Evolutionary conservation across 92 coral and sea anemone genomes (phyloP).

Genomic region (Zoanthus solanderi): DNA sequence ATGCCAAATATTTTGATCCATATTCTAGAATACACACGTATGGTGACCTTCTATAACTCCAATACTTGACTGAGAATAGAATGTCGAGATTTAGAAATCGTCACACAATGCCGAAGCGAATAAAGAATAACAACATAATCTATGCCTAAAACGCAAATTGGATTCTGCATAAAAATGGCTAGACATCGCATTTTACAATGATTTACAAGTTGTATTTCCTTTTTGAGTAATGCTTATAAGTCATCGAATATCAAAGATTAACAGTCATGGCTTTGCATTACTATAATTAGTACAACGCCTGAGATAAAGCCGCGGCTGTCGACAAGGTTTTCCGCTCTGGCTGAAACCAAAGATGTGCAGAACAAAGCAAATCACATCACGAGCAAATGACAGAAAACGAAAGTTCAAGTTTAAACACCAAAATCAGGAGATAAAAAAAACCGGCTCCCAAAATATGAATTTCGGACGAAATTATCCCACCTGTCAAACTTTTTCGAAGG

Average conservation of each 20-base stretch:
- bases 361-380: background rate
- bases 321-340: slow-evolving; percentile 18
- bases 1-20: background rate
- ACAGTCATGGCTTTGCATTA: background rate
- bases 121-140: too few relatives aligned
- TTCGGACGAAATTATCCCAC: background rate
- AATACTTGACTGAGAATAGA: background rate
- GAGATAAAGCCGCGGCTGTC: background rate
- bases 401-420: background rate
- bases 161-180: background rate
- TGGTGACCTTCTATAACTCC: background rate
- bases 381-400: background rate
- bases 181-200: background rate
- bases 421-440: background rate
- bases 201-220: background rate
- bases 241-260: background rate
- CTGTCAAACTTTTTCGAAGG: background rate
- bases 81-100: background rate
- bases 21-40: background rate
- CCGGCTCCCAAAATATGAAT: background rate
- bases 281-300: slow-evolving; percentile 1
- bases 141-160: too few relatives aligned
- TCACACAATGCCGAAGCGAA: too few relatives aligned
- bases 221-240: background rate
- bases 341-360: background rate